Base-by-base conservation (phyloP, 1,140 invertebrate species). In the Eriocheir sinensis region DNA sequence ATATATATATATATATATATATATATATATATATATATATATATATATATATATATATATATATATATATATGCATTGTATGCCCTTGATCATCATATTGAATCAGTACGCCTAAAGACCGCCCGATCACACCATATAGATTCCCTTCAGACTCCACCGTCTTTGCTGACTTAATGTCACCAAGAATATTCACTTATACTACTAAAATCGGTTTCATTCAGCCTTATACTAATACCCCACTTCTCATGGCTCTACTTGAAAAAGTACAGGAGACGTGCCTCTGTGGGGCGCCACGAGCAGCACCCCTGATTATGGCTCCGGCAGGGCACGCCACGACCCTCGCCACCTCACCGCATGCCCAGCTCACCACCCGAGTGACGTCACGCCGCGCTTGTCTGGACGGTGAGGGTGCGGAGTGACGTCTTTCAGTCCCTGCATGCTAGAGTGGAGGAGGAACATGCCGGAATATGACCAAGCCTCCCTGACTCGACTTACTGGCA, bases 391-490 rank as follows among this genome's bases (percentile, higher is more conserved):
- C 48, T 17, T 53, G 60, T 72, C 60, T 72, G 60, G 60, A 21
- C 21, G 48, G 48, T n/a, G n/a, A 12, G 60, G 60, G 6, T 72
- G n/a, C 21, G 21, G 60, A 72, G 60, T 27, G 60, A 72, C 27
- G 60, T 27, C 21, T 72, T n/a, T 72, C 60, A n/a, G 60, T 72
- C 9, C 3, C 60, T 72, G 60, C 60, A 21, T 72, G 60, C 6
- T 21, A 72, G n/a, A n/a, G 60, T 4, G 60, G 60, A 72, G 21
- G 60, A 72, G 27, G 60, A 72, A 72, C 60, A 72, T 72, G 60
- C n/a, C 60, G 60, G 60, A 72, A 72, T 72, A 72, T 72, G 60
- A 72, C 60, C 60, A 72, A 72, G 60, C 60, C 60, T 72, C 12
- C 6, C 12, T n/a, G 60, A 21, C 60, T 72, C 60, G 60, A 72